A percentile compares a stretch with the other conserved stretches of the same genome.
phyloP scores from a whole-genome alignment of 2,888 invertebrate species.

The Agrotis clavis region DNA sequence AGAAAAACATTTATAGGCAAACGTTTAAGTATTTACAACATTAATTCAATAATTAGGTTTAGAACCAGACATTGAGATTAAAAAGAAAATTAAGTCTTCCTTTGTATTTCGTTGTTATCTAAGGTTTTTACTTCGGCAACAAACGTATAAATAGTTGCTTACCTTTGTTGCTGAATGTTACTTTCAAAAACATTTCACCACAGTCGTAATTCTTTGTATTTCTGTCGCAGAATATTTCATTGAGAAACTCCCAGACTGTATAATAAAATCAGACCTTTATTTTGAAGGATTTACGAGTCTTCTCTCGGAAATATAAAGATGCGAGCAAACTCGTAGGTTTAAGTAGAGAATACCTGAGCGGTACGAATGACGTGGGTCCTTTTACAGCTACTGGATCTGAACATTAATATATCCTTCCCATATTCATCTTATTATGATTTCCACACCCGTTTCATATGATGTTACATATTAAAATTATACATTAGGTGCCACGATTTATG shows the following conservation, averaged over 20 bases:
- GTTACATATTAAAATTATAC: slow-evolving; percentile 57
- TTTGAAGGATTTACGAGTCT: slow-evolving; percentile 48
- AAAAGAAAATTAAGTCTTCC: not conserved
- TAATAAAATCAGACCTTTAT: slow-evolving; percentile 45
- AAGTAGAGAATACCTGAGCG: slow-evolving; percentile 44
- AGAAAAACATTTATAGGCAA: too few species aligned
- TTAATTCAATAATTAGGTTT: too few species aligned
- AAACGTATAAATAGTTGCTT: not conserved
- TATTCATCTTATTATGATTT: slow-evolving; percentile 65
- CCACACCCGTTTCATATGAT: slow-evolving; percentile 60
- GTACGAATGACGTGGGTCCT: slow-evolving; percentile 68
- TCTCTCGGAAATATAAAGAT: slow-evolving; percentile 30
- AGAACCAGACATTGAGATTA: not conserved
- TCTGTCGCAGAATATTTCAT: slow-evolving; percentile 7
- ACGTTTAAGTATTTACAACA: too few species aligned
- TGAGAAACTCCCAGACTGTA: slow-evolving; percentile 15
- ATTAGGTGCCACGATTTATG: slow-evolving; percentile 58
- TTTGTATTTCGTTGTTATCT: not conserved
- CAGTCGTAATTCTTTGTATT: not conserved
- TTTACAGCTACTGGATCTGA: slow-evolving; percentile 52
- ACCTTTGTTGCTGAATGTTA: slow-evolving; percentile 4
- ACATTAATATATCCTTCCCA: slow-evolving; percentile 62
- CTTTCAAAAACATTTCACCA: slow-evolving; percentile 7
- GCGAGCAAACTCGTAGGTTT: slow-evolving; percentile 30
- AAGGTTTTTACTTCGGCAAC: not conserved